Base-by-base conservation (phyloP, 2,113 vertebrate species). In the Oenanthe melanoleuca region DNA sequence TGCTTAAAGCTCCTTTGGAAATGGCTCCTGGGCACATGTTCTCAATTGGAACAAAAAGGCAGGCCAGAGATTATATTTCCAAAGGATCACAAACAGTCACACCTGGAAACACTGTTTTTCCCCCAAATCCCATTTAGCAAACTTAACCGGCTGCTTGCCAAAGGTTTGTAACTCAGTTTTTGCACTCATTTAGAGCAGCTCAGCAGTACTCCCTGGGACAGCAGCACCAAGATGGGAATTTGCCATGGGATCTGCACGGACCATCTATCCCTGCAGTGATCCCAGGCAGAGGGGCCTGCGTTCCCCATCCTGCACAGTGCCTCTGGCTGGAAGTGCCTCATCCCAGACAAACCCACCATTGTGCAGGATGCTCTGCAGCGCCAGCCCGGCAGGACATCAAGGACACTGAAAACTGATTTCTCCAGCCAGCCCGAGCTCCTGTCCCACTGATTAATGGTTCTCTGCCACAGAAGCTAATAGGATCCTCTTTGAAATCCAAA, bases 401-500 rank as follows among this genome's bases (percentile, higher is more conserved):
- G 92, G 95, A 92, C 92, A 79, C 2, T 80, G 91, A 88, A 94
- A 94, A 95, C 77, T 79, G 84, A 81, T 91, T 91, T 96, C 88
- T 91, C 61, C 2, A 3, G 85, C 86, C 92, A 91, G 88, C 80
- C 89, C 28, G 15, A 93, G 86, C 93, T 96, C 88, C 86, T 17
- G 0, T 69, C 89, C 71, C 80, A 82, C 73, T 96, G 92, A 96
- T 93, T 91, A 95, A 88, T 89, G 66, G 73, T 80, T 90, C 91
- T 93, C 77, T 0, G 9, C 53, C 72, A 88, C 86, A 90, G 69
- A 28, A 37, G 86, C 80, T 96, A 97, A 95, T 88, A 95, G 71
- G 77, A 95, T 91, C 88, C 92, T 74, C 79, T 94, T 61, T 86
- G 67, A 93, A 96, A 95, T 95, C 95, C 88, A 95, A 89, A 96